phyloP scores from a whole-genome alignment of 2,797 vertebrate species.

The Alfaro cultratus region DNA sequence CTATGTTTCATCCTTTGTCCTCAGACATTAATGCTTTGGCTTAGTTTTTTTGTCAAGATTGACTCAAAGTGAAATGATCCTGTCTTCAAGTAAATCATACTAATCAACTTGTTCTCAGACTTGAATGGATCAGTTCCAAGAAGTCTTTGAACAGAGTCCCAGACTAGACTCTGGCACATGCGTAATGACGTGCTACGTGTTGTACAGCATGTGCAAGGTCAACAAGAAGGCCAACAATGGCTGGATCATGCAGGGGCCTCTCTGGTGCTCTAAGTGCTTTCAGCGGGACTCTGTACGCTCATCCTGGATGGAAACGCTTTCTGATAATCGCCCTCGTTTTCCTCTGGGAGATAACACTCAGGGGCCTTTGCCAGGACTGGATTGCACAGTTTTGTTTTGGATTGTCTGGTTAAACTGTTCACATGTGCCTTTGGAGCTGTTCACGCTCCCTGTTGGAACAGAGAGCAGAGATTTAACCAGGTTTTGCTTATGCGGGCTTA shows the following conservation, averaged over 20 bases:
- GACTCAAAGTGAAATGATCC: neutral
- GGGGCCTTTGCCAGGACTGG: constrained; percentile 67
- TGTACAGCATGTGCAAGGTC: constrained; percentile 69
- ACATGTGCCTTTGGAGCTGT: constrained; percentile 55
- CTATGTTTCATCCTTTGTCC: too few relatives aligned
- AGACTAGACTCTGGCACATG: constrained; percentile 29
- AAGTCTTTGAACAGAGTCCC: neutral
- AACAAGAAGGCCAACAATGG: constrained; percentile 69
- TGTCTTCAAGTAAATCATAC: neutral
- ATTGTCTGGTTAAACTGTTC: constrained; percentile 62
- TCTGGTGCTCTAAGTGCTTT: constrained; percentile 55
- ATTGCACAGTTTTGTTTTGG: constrained; percentile 66
- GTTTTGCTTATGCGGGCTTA: neutral
- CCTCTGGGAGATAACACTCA: constrained; percentile 72
- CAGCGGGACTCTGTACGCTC: constrained; percentile 50
- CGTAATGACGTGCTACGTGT: constrained; percentile 42
- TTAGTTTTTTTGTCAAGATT: neutral
- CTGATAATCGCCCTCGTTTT: constrained; percentile 80
- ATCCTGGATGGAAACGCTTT: constrained; percentile 82
- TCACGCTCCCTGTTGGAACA: neutral
- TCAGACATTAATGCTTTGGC: neutral
- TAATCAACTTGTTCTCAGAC: neutral
- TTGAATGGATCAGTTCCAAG: neutral
- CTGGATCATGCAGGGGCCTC: constrained; percentile 52
- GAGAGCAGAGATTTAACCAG: neutral